Evolutionary conservation across 2,888 invertebrate species (phyloP).

Genomic region (Nomada fabriciana): DNA sequence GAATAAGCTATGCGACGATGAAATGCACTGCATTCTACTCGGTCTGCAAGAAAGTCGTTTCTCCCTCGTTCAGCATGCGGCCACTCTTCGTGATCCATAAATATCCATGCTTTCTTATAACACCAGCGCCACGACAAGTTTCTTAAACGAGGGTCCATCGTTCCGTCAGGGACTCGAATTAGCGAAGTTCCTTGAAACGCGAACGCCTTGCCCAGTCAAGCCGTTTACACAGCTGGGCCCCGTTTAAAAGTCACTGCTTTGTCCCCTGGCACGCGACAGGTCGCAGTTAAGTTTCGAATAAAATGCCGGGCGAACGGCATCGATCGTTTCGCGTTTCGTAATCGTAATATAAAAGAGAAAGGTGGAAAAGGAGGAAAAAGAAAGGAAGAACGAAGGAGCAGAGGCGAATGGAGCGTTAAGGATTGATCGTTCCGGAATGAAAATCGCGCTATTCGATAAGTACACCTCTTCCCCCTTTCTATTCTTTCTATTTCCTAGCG

Average conservation of each 20-base stretch:
- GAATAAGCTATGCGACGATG: background rate
- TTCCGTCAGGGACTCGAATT: slow-evolving; percentile 50
- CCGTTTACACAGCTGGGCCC: slow-evolving; percentile 33
- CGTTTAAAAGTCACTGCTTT: slow-evolving; percentile 35
- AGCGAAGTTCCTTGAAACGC: slow-evolving; percentile 44
- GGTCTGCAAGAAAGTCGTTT: slow-evolving; percentile 4
- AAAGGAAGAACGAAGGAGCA: slow-evolving; percentile 16
- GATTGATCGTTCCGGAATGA: slow-evolving; percentile 49
- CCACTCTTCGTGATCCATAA: slow-evolving; percentile 14
- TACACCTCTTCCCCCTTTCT: slow-evolving; percentile 45
- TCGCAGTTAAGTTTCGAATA: slow-evolving; percentile 44
- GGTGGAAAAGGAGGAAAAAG: slow-evolving; percentile 21
- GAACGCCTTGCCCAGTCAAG: slow-evolving; percentile 4
- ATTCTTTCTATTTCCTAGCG: slow-evolving; percentile 50
- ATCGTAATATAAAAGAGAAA: slow-evolving; percentile 19
- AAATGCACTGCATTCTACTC: background rate
- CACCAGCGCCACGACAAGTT: background rate
- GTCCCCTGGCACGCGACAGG: background rate
- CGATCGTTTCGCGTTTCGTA: slow-evolving; percentile 21
- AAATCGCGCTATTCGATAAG: slow-evolving; percentile 29
- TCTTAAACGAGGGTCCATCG: slow-evolving; percentile 16
- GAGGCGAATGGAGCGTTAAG: slow-evolving; percentile 49
- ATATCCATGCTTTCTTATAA: slow-evolving; percentile 4
- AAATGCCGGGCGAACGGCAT: slow-evolving; percentile 12
- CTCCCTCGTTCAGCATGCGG: background rate